These are phyloP conservation scores for Amphipoea oculea DNA, from an alignment of 2,888 invertebrate species.

Conservation along the genomic window DNA sequence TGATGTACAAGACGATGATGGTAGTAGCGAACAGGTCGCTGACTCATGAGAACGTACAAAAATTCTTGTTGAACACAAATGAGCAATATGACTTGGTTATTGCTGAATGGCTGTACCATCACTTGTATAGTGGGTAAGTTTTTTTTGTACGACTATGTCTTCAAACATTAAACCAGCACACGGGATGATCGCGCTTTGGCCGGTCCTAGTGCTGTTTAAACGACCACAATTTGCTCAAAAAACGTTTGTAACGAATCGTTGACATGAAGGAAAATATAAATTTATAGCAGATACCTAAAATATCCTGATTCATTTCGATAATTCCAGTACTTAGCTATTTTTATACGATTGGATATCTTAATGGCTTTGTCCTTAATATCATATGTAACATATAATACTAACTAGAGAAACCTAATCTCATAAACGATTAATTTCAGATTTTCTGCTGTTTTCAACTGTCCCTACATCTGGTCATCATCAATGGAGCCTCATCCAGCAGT, in stretches of 20 bases:
- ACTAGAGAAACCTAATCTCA: background rate
- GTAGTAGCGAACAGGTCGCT: conserved; percentile 49
- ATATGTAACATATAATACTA: too few relatives aligned
- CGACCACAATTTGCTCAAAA: background rate
- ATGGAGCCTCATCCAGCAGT: conserved; percentile 71
- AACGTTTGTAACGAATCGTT: too few relatives aligned
- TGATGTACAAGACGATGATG: conserved; percentile 43
- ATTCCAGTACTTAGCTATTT: background rate
- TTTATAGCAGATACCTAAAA: background rate
- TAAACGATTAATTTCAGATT: conserved; percentile 46
- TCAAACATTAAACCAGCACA: background rate
- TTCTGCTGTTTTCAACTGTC: conserved; percentile 65
- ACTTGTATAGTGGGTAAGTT: conserved; percentile 73
- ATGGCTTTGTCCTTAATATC: background rate
- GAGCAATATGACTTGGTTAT: conserved; percentile 75
- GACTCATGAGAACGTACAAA: conserved; percentile 62
- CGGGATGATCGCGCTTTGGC: background rate
- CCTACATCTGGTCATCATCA: conserved; percentile 72
- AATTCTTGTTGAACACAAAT: conserved; percentile 69
- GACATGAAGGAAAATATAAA: background rate
- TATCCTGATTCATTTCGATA: background rate
- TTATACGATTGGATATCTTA: background rate
- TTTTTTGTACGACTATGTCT: background rate
- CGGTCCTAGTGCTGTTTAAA: background rate
- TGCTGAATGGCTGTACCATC: conserved; percentile 76